Conservation (phyloP, 2,113 vertebrate species). For the Hymenochirus boettgeri region DNA sequence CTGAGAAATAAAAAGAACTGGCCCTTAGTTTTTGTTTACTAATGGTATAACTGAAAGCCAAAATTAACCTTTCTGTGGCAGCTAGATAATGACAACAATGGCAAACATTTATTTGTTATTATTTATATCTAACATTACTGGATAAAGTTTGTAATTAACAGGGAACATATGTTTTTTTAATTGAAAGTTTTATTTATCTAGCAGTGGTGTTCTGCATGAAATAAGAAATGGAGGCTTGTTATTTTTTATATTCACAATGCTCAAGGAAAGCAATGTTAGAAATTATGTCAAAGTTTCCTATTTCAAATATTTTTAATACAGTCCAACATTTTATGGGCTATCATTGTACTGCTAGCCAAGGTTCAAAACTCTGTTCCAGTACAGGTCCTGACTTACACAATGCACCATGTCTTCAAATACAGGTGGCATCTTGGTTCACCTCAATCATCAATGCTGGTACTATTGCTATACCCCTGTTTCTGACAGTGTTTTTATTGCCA, state of each 20-base stretch:
- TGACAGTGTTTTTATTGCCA: no score
- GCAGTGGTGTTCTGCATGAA: conserved; percentile 3
- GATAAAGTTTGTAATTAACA: conserved; percentile 31
- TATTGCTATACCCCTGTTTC: no score
- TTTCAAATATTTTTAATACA: conserved; percentile 16
- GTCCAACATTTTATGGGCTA: conserved; percentile 15
- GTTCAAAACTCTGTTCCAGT: no score
- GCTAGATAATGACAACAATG: conserved; percentile 33
- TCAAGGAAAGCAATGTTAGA: conserved; percentile 22
- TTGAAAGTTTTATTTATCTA: conserved; percentile 13
- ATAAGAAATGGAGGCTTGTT: conserved; percentile 20
- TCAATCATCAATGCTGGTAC: no score
- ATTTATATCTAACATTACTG: conserved; percentile 21
- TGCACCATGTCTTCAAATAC: no score
- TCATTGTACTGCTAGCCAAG: no score
- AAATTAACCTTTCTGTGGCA: conserved; percentile 42
- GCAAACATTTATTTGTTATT: conserved; percentile 34
- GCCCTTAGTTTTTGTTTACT: conserved; percentile 43
- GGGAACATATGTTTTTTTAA: conserved; percentile 26
- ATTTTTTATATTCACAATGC: conserved; percentile 12
- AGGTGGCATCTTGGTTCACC: no score
- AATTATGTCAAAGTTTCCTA: conserved; percentile 19
- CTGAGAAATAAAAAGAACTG: conserved; percentile 22
- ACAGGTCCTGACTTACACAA: no score
- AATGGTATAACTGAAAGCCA: conserved; percentile 42